Base-by-base conservation (phyloP, 2,113 vertebrate species). In the Stercorarius parasiticus region DNA sequence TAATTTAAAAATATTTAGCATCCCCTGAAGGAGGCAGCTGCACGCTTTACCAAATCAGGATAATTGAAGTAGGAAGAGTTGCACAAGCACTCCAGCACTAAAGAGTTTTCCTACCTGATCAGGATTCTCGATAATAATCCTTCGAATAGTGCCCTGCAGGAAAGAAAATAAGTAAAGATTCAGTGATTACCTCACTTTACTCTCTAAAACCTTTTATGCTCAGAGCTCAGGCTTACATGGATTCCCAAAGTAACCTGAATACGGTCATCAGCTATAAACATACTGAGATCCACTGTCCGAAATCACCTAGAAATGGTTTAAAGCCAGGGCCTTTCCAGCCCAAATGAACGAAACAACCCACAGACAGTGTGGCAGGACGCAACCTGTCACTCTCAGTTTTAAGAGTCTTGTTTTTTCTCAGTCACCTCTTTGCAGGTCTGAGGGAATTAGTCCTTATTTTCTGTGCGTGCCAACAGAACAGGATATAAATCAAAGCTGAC, bases 91-190 rank as follows among this genome's bases (percentile, higher is more conserved):
- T 6, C 32, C 47, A 53, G 65, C 52, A 27, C 9, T 2, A 3
- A 61, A 19, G 27, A 81, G 23, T 21, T 96, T 56, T 55, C 93
- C 66, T 97, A 98, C 98, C 98, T 98, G 97, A 20, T 98, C 98
- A 29, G 97, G 96, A 82, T 98, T 98, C 97, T 98, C 98, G 1
- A 98, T 97, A 38, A 98, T 98, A 58, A 98, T 98, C 95, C 97
- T 98, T 55, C 98, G 97, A 85, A 98, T 72, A 42, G 96, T 98
- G 85, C 98, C 97, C 94, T 98, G 98, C 53, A 70, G 56, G 70
- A 87, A 62, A 74, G 89, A 83, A 95, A 79, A 26, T 12, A 36
- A 29, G 19, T 19, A 42, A 49, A 64, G 13, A 5, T 10, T 88
- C 65, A 70, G 70, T 29, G 50, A 53, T 56, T 15, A 4, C 5